These are phyloP conservation scores for Steinernema hermaphroditum DNA, from an alignment of 2,888 invertebrate species.

Conservation along the genomic window DNA sequence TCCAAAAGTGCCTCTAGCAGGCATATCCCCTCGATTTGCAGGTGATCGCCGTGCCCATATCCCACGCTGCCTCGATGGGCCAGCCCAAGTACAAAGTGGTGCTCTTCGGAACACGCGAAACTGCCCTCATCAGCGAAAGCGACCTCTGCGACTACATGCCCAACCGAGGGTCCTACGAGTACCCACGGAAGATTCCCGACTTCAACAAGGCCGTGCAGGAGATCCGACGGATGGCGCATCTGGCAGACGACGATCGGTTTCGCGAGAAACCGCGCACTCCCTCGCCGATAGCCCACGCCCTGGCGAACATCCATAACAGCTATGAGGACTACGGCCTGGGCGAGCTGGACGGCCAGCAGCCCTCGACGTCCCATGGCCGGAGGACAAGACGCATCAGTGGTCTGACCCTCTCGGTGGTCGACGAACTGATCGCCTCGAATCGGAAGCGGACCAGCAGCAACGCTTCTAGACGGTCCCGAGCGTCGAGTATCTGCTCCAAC, in stretches of 20 bases:
- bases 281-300: conserved; percentile 13
- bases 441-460: not conserved
- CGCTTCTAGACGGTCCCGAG: conserved; percentile 12
- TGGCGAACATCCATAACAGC: conserved; percentile 20
- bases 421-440: conserved; percentile 20
- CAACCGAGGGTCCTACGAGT: conserved; percentile 27
- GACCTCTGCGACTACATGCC: conserved; percentile 35
- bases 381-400: not conserved
- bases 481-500: conserved; percentile 23
- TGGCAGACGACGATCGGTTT: conserved; percentile 8
- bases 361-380: conserved; percentile 12
- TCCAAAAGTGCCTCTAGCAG: conserved; percentile 15
- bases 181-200: conserved; percentile 33
- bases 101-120: conserved; percentile 64
- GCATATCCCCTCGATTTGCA: conserved; percentile 14
- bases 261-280: conserved; percentile 15
- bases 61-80: not conserved
- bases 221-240: conserved; percentile 26
- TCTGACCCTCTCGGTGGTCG: not conserved
- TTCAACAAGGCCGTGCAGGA: conserved; percentile 36
- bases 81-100: conserved; percentile 49
- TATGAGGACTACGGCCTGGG: conserved; percentile 16
- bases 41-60: conserved; percentile 26
- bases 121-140: conserved; percentile 46
- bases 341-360: conserved; percentile 6